Percentiles rank a stretch among this genome's conserved stretches.
phyloP scores from a whole-genome alignment of 1,140 invertebrate genomes.

The Zaprionus davidi region DNA sequence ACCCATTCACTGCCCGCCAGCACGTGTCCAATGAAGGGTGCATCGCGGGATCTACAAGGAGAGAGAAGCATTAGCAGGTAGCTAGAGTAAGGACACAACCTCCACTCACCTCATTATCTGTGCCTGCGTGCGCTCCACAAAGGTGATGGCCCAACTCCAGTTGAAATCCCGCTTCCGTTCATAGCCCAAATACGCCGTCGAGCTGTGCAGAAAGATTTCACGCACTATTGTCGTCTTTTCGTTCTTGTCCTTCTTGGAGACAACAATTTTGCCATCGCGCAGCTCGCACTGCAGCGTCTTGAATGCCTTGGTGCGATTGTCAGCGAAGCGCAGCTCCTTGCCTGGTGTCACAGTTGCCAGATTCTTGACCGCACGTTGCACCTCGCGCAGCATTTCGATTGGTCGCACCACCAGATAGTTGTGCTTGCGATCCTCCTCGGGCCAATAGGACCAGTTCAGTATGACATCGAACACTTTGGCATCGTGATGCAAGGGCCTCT shows the following conservation, averaged over 20 bases:
- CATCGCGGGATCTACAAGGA: slow-evolving; percentile 88
- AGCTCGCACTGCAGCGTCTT: slow-evolving; percentile 92
- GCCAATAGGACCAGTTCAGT: slow-evolving; percentile 94
- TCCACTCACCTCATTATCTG: slow-evolving; percentile 86
- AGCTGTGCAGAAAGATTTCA: slow-evolving; percentile 79
- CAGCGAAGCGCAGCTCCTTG: slow-evolving; percentile 92
- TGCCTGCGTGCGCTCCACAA: slow-evolving; percentile 88
- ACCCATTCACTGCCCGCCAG: slow-evolving; percentile 89
- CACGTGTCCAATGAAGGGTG: slow-evolving; percentile 91
- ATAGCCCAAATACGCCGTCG: slow-evolving; percentile 89
- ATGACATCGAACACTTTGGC: slow-evolving; percentile 89
- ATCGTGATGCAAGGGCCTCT: slow-evolving; percentile 91
- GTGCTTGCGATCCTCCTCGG: slow-evolving; percentile 91
- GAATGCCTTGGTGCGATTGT: slow-evolving; percentile 90
- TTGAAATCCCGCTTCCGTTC: slow-evolving; percentile 92
- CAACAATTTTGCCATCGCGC: slow-evolving; percentile 90
- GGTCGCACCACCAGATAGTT: slow-evolving; percentile 90
- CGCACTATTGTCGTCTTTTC: slow-evolving; percentile 76
- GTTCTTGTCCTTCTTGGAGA: slow-evolving; percentile 87
- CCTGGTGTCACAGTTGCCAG: slow-evolving; percentile 86
- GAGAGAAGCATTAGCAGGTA: not conserved
- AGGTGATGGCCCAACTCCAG: slow-evolving; percentile 91
- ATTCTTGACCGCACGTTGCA: slow-evolving; percentile 84
- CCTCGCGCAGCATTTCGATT: slow-evolving; percentile 84
- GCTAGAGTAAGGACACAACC: not conserved